Base-by-base conservation (phyloP, 2,797 vertebrate species). In the Pitangus sulphuratus region DNA sequence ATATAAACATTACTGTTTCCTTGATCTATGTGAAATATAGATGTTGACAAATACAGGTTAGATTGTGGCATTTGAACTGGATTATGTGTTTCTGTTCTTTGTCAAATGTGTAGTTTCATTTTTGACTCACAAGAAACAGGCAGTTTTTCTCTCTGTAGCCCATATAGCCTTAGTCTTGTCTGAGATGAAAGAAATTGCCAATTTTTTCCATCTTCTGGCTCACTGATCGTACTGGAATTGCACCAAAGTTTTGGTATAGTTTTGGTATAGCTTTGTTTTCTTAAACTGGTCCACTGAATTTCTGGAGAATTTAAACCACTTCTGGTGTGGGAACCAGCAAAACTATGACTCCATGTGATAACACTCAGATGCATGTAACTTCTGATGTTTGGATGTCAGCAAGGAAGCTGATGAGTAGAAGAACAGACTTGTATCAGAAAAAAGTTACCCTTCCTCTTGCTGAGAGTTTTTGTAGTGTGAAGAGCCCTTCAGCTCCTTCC, bases 341-440 rank as follows among this genome's bases (percentile, higher is more conserved):
- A 83, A 51, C 86, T 80, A 26, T 93, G 88, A 94, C 96, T 57
- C 76, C 95, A 94, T 61, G 44, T 95, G 94, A 92, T 80, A 94
- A 82, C 15, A n/a, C 72, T 97, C 92, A 95, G 66, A 54, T 92
- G 70, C 61, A 48, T 37, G 8, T 61, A 89, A 75, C 64, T 91
- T 74, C 31, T 64, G 47, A 80, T 70, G 62, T 79, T 75, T 92
- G 45, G 48, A 72, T 90, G 83, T 93, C 82, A 96, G 79, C 86
- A 91, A 94, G 76, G 58, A 95, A 80, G 33, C 51, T 6, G 12
- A 80, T 31, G 53, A 78, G 66, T 35, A 75, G 28, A 35, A 75
- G 18, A 91, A 68, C 11, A 88, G 47, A 50, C 80, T 86, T 51
- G 33, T 28, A 75, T 40, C 37, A 78, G 66, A 54, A 72, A 35